Base-by-base conservation (phyloP, 2,113 vertebrate genomes). In the Polyodon spathula region DNA sequence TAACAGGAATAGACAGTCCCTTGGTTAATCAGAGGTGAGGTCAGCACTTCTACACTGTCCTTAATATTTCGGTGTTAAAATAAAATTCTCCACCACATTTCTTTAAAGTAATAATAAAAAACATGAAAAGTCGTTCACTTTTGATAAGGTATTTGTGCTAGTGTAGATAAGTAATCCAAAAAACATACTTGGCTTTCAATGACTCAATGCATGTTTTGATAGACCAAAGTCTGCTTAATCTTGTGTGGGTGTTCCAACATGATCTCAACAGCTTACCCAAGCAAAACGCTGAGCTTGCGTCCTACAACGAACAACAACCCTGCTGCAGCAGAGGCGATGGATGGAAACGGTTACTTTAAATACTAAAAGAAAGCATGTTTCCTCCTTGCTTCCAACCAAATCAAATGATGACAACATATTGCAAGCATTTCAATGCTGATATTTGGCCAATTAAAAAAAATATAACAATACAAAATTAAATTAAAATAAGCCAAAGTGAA, bases 1-100 rank as follows among this genome's bases (percentile, higher is more conserved):
- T 52, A 56, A 62, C 46, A 37, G 37, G 40, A 43, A 54, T 54
- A 57, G 59, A 60, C 61, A 58, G 40, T 43, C 60, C 56, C 43
- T 65, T 56, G 54, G 44, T 37, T 60, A 56, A 66, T 61, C 61
- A 63, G 16, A 61, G 58, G 12, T 58, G 48, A 57, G 56, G 58
- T 68, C 71, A 71, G 68, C 66, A 54, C 46, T 68, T 68, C 62
- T 51, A 44, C 17, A 50, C 51, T 50, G 52, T 44, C 27, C 50
- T 14, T 12, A 50, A 50, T 6, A 4, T n/a, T 50, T n/a, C 2
- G 15, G 5, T n/a, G 12, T 50, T n/a, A n/a, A 14, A 50, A 50
- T 10, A 50, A 6, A 50, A n/a, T n/a, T 50, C 46, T n/a, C 3
- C 3, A n/a, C 15, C 12, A 50, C 3, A 50, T 50, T 39, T n/a